Conservation (phyloP, 2,113 vertebrate species). For the Phrynosoma platyrhinos region DNA sequence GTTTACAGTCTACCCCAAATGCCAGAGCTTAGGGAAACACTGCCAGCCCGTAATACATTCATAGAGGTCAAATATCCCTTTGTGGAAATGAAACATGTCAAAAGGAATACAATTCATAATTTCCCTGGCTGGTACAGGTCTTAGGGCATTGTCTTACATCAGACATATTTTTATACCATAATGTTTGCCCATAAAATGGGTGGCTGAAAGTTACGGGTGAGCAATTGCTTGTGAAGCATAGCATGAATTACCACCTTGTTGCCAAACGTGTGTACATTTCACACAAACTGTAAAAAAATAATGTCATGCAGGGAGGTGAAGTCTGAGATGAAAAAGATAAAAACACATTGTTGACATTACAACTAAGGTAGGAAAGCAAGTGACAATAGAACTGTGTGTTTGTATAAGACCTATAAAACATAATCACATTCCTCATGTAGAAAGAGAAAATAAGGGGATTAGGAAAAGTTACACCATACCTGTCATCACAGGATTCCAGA, state of each 20-base stretch:
- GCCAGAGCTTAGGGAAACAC: slow-evolving; percentile 26
- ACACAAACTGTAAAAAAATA: slow-evolving; percentile 50
- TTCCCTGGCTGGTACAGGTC: slow-evolving; percentile 33
- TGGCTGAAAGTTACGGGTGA: slow-evolving; percentile 57
- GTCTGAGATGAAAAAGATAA: slow-evolving; percentile 62
- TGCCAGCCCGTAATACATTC: slow-evolving; percentile 35
- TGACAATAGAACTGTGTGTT: slow-evolving; percentile 59
- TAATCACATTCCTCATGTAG: slow-evolving; percentile 69
- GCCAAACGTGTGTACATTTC: slow-evolving; percentile 66
- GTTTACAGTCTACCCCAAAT: slow-evolving; percentile 29
- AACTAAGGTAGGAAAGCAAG: slow-evolving; percentile 60
- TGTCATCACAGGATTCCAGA: slow-evolving; percentile 59
- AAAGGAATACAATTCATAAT: slow-evolving; percentile 30
- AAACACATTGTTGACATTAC: slow-evolving; percentile 71
- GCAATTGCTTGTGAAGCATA: slow-evolving; percentile 70
- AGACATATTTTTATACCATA: slow-evolving; percentile 57
- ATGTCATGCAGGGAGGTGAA: slow-evolving; percentile 40
- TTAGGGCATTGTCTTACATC: slow-evolving; percentile 43
- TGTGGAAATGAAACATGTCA: slow-evolving; percentile 21
- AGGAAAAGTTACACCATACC: slow-evolving; percentile 65
- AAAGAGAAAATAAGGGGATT: slow-evolving; percentile 70
- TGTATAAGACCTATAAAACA: slow-evolving; percentile 56
- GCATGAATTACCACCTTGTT: slow-evolving; percentile 71
- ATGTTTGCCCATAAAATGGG: slow-evolving; percentile 49
- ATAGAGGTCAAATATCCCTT: slow-evolving; percentile 17